phyloP scores from a whole-genome alignment of 2,888 invertebrate genomes.

The Lacanobia wlatinum region DNA sequence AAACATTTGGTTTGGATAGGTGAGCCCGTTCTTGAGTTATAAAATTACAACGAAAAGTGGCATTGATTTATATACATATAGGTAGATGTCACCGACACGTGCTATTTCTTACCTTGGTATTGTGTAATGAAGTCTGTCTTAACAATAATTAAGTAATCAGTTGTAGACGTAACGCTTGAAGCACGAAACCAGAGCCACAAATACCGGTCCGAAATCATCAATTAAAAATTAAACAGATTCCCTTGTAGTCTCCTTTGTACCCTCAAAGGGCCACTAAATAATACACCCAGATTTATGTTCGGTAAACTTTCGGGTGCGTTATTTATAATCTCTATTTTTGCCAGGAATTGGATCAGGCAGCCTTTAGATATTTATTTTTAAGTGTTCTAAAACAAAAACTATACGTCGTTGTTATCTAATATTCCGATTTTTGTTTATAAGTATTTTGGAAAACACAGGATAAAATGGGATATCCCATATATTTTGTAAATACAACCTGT shows the following conservation, averaged over 20 bases:
- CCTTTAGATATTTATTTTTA: too few relatives aligned
- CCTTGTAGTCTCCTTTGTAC: conserved; percentile 30
- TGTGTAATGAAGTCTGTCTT: not conserved
- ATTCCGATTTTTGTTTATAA: too few relatives aligned
- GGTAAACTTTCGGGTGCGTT: conserved; percentile 35
- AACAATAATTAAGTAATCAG: not conserved
- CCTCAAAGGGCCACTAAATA: conserved; percentile 43
- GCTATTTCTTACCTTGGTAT: not conserved
- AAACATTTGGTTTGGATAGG: too few relatives aligned
- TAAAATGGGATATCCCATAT: too few relatives aligned
- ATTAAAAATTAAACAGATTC: conserved; percentile 41
- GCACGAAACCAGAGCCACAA: not conserved
- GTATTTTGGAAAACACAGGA: too few relatives aligned
- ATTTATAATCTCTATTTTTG: conserved; percentile 44
- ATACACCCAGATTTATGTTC: conserved; percentile 36
- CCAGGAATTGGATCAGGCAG: conserved; percentile 7
- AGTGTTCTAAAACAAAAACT: too few relatives aligned
- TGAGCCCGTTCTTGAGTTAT: too few relatives aligned
- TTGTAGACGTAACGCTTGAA: not conserved
- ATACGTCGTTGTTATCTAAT: too few relatives aligned
- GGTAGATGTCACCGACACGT: not conserved
- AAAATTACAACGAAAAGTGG: too few relatives aligned
- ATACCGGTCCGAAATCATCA: conserved; percentile 10
- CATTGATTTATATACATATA: too few relatives aligned
- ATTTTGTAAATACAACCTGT: too few relatives aligned